Percentiles rank a stretch among this genome's conserved stretches.
phyloP scores from a whole-genome alignment of 2,888 invertebrate species.

The Drosophila engyochracea region DNA sequence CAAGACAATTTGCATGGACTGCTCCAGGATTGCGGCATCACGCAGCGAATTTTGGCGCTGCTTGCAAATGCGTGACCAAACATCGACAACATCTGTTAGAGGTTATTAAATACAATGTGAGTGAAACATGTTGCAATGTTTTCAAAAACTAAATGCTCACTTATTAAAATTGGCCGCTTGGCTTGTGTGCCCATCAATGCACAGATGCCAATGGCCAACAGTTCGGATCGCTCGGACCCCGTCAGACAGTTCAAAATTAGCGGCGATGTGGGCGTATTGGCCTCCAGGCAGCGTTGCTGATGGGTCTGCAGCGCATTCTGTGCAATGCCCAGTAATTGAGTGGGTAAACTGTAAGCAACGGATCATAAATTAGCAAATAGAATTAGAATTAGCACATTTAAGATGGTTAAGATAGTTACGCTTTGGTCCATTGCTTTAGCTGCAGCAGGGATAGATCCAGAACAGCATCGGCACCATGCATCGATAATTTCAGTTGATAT shows the following conservation, averaged over 20 bases:
- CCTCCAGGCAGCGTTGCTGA: constrained; percentile 82
- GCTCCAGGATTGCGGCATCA: constrained; percentile 82
- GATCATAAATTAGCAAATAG: neutral
- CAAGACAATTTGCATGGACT: constrained; percentile 85
- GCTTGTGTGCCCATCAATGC: constrained; percentile 83
- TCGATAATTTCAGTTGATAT: constrained; percentile 82
- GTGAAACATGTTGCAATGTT: neutral
- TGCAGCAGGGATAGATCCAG: constrained; percentile 84
- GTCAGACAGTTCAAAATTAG: constrained; percentile 84
- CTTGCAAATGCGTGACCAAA: constrained; percentile 85
- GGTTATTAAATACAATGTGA: neutral
- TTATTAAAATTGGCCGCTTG: constrained; percentile 84
- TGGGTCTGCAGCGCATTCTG: constrained; percentile 83
- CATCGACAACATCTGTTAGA: constrained; percentile 84
- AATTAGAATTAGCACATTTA: too few species aligned
- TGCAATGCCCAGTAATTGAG: constrained; percentile 83
- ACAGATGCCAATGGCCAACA: constrained; percentile 83
- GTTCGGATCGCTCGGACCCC: constrained; percentile 85
- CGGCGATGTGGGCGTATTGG: constrained; percentile 80
- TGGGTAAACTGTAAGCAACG: constrained; percentile 74
- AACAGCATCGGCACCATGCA: constrained; percentile 84
- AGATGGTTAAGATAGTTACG: constrained; percentile 59
- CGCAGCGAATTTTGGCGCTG: constrained; percentile 85
- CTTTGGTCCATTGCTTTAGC: constrained; percentile 85
- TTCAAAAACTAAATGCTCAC: constrained; percentile 60